These are phyloP conservation scores for Calyptommatus sinebrachiatus DNA, from an alignment of 2,113 vertebrate species.

Conservation along the genomic window DNA sequence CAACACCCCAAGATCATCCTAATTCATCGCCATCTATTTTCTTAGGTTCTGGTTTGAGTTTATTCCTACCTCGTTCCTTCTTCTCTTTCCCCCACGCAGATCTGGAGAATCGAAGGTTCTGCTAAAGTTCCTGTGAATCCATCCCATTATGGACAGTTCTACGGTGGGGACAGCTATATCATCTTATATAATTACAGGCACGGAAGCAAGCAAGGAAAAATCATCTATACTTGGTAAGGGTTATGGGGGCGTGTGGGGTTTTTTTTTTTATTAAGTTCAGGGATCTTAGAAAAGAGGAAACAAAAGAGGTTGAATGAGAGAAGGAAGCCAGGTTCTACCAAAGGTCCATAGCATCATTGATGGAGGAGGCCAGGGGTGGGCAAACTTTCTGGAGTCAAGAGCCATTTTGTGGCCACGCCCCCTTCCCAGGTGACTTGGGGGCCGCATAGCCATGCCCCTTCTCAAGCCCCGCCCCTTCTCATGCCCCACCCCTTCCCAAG, in stretches of 20 bases:
- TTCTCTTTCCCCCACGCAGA: conserved; percentile 67
- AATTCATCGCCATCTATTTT: background rate
- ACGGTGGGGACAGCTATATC: conserved; percentile 96
- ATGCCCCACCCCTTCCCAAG: no score
- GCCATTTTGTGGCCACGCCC: no score
- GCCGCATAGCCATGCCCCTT: no score
- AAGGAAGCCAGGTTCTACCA: background rate
- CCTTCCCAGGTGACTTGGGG: no score
- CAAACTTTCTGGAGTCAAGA: no score
- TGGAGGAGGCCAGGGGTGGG: background rate
- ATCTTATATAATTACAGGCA: conserved; percentile 89
- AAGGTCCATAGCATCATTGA: background rate
- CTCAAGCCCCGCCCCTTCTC: no score
- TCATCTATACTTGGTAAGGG: conserved; percentile 96
- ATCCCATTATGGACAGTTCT: conserved; percentile 87
- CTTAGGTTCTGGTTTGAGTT: background rate
- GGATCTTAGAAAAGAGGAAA: no score
- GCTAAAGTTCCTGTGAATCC: conserved; percentile 83
- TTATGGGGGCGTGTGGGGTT: no score
- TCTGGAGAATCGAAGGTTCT: conserved; percentile 92
- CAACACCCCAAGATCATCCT: no score
- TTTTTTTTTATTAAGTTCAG: accelerated
- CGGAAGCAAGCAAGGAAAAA: conserved; percentile 82
- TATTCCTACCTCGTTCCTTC: background rate
- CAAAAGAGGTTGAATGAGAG: background rate